Base-by-base conservation (phyloP, 2,888 invertebrate genomes). In the Polyommatus icarus region DNA sequence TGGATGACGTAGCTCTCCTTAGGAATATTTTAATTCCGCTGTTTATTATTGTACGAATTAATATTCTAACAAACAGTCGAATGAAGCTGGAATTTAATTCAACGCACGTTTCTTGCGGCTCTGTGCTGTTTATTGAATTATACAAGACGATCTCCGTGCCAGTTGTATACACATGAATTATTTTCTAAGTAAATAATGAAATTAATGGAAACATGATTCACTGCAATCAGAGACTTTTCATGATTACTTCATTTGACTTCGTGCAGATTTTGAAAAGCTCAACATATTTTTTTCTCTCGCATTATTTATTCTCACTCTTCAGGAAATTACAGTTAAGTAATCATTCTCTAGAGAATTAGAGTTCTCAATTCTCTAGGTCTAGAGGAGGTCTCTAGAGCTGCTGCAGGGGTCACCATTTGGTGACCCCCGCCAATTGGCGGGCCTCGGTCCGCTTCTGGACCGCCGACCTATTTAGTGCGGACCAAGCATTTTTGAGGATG, bases 81-180 rank as follows among this genome's bases (percentile, higher is more conserved):
- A 67, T 67, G 67, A 29, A 29, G 29, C 54, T 54, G 15, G 29
- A 5, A 15, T 29, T 67, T 12, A 3, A 67, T 67, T 67, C 67
- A 29, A 29, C 67, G 67, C 67, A 67, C 67, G 67, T 67, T 29
- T 67, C 67, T 67, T 29, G 67, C 67, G 15, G 67, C 12, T 67
- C 67, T 29, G 29, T 67, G 29, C 67, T 67, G 67, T 67, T 67
- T 67, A 67, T 67, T 67, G 67, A 67, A 67, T 67, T 29, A 67
- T 67, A 67, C 24, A 24, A 61, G 24, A 18, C 20, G 29, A 15
- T 67, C 12, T 67, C 29, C 29, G 67, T 29, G 29, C 29, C 67
- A 67, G 67, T 67, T 54, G 54, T 54, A 54, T 54, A 54, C 18
- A 54, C 15, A 18, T 54, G 54, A 18, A 54, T 54, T 54, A 18